Conservation (phyloP, 2,888 invertebrate species). For the Baronia brevicornis region DNA sequence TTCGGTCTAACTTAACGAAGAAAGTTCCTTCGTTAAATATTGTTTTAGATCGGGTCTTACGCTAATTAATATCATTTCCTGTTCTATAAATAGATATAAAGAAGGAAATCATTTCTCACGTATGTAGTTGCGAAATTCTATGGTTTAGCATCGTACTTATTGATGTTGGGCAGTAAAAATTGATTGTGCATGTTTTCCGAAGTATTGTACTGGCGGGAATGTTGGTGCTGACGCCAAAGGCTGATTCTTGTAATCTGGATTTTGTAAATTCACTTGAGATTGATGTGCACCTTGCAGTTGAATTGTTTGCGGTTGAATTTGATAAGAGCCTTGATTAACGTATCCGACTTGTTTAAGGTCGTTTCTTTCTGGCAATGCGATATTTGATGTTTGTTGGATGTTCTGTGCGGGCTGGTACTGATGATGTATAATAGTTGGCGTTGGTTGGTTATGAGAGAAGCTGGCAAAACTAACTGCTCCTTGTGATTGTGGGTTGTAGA, state of each 20-base stretch:
- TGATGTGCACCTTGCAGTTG: slow-evolving; percentile 25
- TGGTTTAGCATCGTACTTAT: no score
- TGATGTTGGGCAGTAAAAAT: slow-evolving; percentile 27
- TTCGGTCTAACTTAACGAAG: no score
- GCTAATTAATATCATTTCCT: no score
- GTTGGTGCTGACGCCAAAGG: slow-evolving; percentile 29
- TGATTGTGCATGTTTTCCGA: slow-evolving; percentile 48
- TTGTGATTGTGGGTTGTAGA: slow-evolving; percentile 34
- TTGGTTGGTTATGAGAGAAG: slow-evolving; percentile 39
- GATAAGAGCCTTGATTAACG: slow-evolving; percentile 13
- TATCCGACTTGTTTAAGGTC: slow-evolving; percentile 1
- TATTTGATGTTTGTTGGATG: slow-evolving; percentile 3
- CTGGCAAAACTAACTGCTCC: slow-evolving; percentile 54
- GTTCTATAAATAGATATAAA: no score
- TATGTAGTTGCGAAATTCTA: no score
- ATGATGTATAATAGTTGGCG: slow-evolving; percentile 18
- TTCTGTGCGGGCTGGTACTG: slow-evolving; percentile 19
- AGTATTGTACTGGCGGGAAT: slow-evolving; percentile 49
- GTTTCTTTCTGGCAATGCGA: not conserved
- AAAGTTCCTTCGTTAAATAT: no score
- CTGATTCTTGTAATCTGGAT: slow-evolving; percentile 20
- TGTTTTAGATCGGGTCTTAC: no score
- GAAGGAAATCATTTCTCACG: no score
- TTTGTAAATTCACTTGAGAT: slow-evolving; percentile 19
- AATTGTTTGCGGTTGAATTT: slow-evolving; percentile 12